phyloP scores from a whole-genome alignment of 2,888 invertebrate genomes.

The Tenthredo distinguenda region DNA sequence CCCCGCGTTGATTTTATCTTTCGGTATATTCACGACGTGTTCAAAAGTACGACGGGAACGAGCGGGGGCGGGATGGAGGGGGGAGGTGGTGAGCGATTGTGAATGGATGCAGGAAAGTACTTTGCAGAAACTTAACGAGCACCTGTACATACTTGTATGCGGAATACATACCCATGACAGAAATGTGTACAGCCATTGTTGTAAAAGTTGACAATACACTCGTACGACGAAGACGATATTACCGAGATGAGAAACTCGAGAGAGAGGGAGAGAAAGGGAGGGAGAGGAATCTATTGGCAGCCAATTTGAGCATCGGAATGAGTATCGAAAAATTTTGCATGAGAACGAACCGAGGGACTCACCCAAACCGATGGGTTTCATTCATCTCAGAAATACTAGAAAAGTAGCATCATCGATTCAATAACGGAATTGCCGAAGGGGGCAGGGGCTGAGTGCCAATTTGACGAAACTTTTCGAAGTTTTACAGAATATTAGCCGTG shows the following conservation, averaged over 20 bases:
- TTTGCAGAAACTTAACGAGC: constrained; percentile 37
- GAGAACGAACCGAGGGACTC: neutral
- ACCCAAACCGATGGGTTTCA: neutral
- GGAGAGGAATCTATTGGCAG: neutral
- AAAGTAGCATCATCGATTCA: neutral
- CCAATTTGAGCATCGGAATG: neutral
- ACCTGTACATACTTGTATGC: neutral
- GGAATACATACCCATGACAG: neutral
- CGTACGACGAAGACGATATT: neutral
- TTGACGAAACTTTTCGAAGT: neutral
- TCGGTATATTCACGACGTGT: constrained; percentile 24
- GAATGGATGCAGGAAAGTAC: constrained; percentile 34
- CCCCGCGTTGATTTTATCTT: constrained; percentile 13
- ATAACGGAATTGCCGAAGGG: neutral
- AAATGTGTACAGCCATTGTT: constrained; percentile 13
- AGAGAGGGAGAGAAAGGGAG: neutral
- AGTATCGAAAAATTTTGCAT: neutral
- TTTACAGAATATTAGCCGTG: neutral
- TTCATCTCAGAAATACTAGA: neutral
- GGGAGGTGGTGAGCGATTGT: neutral
- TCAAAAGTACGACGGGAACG: constrained; percentile 24
- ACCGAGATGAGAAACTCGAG: constrained; percentile 5
- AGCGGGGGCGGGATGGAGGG: neutral
- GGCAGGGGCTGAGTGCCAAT: neutral
- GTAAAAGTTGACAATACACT: constrained; percentile 20